Base-by-base conservation (phyloP, 2,113 vertebrate species). In the Cephalopholis sonnerati region DNA sequence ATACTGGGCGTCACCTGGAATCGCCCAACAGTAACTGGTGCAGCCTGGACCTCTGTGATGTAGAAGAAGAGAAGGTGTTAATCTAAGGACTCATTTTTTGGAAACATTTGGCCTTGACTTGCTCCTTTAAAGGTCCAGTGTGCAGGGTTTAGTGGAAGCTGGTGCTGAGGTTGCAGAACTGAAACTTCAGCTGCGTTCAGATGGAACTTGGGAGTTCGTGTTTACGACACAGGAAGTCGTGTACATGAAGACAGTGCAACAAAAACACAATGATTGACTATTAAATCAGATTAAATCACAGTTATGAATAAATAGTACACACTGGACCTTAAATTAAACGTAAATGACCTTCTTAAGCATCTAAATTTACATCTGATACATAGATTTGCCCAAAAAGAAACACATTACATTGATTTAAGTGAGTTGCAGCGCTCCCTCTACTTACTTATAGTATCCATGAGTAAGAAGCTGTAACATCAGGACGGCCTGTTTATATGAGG, bases 1-100 rank as follows among this genome's bases (percentile, higher is more conserved):
- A 94, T 94, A 82, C 96, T 94, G 15, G 97, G 96, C 0, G 95
- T 96, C 92, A 98, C 97, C 77, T 97, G 97, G 93, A 99, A 99
- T 24, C 97, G 95, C 2, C 98, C 98, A 1, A 99, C 96, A 7
- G 96, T 97, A 58, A 97, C 93, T n/a, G 95, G 93, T 41, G 93
- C 92, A 11, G 94, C 87, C 74, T 95, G 95, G 73, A 93, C 78
- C 25, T 96, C 96, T 97, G 94, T 2, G 7, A 67, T 1, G 61
- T 2, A 51, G 27, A 79, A 13, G 1, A 57, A 62, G 46, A 72
- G 12, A 20, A 0, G 57, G 36, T 41, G 27, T 78, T 46, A 7
- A 65, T 20, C 3, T 8, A 36, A 69, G 54, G 54, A 18, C 46
- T 51, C 2, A 17, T 27, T 54, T 16, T 53, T 6, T 29, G 3